Evolutionary conservation across 2,797 vertebrate genomes (phyloP), one percentile per base, ranked within the genome.

Genomic region (Poeciliopsis gracilis): DNA sequence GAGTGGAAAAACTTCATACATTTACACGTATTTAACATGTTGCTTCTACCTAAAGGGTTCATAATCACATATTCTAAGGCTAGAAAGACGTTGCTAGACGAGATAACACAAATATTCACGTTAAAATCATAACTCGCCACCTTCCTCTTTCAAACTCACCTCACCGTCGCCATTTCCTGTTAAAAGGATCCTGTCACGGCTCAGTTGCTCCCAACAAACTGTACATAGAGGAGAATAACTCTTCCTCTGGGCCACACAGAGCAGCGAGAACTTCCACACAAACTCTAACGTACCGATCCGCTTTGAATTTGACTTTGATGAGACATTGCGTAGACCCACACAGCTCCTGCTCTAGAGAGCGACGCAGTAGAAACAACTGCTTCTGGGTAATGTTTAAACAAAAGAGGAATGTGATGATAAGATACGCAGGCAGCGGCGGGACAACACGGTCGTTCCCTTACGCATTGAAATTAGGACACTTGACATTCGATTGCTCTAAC

Each of bases 371-470:
- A 81, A 80, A 81, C 69, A 80, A 77, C 81, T 15, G 78, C 28
- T 85, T 79, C 71, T 89, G 82, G 93, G 95, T 95, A 95, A 94
- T 95, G 90, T 95, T 95, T 94, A 74, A 82, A 94, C 36, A 67
- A 72, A 78, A 28, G 61, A 75, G 55, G 75, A 77, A 72, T 66
- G 45, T 78, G 66, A 2, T 47, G 85, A 88, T 87, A 84, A 89
- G 84, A 63, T 61, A 23, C 70, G 77, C 41, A 79, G 46, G 79
- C 53, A 73, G 18, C 8, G 15, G 45, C 4, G 18, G 15, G 51
- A 25, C 45, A 72, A 57, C 55, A 25, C n/a, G 23, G 28, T 15
- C 28, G 53, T n/a, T 38, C 5, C 7, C 3, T 25, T 30, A 33
- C 10, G n/a, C 9, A 33, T 46, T 10, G 13, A 25, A 66, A 73